Conservation (phyloP, 2,113 vertebrate species). For the Xenopus borealis region DNA sequence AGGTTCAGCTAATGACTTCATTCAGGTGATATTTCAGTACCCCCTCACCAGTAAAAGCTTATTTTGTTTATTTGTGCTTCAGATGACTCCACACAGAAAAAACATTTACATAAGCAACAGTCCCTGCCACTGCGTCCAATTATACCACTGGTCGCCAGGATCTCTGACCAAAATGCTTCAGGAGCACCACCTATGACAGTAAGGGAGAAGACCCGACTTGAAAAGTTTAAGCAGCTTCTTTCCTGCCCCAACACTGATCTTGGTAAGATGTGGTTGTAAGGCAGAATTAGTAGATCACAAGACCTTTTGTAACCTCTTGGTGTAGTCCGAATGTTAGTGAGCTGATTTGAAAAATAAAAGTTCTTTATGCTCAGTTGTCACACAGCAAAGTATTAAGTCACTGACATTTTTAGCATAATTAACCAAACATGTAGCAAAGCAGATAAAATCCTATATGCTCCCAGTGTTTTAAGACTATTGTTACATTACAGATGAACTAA, state of each 20-base stretch:
- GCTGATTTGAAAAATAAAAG: too few relatives aligned
- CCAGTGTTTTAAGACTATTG: conserved; percentile 29
- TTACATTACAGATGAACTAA: conserved; percentile 83
- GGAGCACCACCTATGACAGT: conserved; percentile 92
- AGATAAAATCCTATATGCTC: not conserved
- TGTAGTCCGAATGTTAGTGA: too few relatives aligned
- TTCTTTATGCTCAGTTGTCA: too few relatives aligned
- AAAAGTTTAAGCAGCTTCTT: conserved; percentile 92
- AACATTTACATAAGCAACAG: conserved; percentile 85
- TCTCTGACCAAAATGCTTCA: conserved; percentile 95
- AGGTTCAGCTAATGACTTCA: too few relatives aligned
- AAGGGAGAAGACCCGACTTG: conserved; percentile 89
- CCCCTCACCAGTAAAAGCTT: not conserved
- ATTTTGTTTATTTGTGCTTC: conserved; percentile 38
- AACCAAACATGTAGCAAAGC: not conserved
- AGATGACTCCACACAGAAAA: conserved; percentile 69
- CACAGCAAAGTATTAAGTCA: too few relatives aligned
- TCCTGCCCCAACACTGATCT: conserved; percentile 89
- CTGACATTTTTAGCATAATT: too few relatives aligned
- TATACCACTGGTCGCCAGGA: conserved; percentile 91
- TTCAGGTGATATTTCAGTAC: too few relatives aligned
- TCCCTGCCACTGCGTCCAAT: conserved; percentile 86
- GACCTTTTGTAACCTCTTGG: too few relatives aligned
- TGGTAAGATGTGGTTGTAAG: conserved; percentile 65
- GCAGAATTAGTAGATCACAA: too few relatives aligned